A percentile compares a stretch with the other conserved stretches of the same genome.
These are phyloP conservation scores for Mylabris sibirica DNA, from an alignment of 2,888 invertebrate genomes.

Conservation along the genomic window DNA sequence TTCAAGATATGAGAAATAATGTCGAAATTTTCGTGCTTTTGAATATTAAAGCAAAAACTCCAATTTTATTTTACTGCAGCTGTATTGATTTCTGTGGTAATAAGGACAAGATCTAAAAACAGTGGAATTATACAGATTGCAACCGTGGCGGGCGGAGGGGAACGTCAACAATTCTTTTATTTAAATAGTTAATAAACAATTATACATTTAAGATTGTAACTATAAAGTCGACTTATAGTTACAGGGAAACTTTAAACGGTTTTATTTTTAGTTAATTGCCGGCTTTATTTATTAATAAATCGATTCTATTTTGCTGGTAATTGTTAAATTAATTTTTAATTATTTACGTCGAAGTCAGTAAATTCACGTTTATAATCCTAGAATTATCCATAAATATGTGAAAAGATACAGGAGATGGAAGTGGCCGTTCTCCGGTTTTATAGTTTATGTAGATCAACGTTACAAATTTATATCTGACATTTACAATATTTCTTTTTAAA, in stretches of 20 bases:
- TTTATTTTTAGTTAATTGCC: conserved; percentile 6
- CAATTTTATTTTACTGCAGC: conserved; percentile 16
- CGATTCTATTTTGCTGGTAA: background rate
- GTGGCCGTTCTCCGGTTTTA: conserved; percentile 36
- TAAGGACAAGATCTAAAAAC: conserved; percentile 9
- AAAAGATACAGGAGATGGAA: conserved; percentile 24
- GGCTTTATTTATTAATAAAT: background rate
- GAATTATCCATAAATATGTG: conserved; percentile 27
- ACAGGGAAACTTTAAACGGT: background rate
- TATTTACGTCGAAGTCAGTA: background rate
- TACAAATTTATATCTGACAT: conserved; percentile 28
- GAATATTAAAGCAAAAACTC: conserved; percentile 15
- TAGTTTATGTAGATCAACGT: conserved; percentile 36
- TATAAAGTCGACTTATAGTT: background rate
- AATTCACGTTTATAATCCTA: conserved; percentile 17
- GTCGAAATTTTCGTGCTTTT: background rate
- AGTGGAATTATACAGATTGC: background rate
- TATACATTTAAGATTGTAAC: background rate
- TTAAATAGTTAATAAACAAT: background rate
- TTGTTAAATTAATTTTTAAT: background rate
- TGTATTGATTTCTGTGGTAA: conserved; percentile 18
- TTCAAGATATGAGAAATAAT: background rate
- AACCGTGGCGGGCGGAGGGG: no score
- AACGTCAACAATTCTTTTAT: background rate
- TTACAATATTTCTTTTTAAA: conserved; percentile 5